Conservation (phyloP, 2,113 vertebrate genomes). For the Urocitellus parryii region DNA sequence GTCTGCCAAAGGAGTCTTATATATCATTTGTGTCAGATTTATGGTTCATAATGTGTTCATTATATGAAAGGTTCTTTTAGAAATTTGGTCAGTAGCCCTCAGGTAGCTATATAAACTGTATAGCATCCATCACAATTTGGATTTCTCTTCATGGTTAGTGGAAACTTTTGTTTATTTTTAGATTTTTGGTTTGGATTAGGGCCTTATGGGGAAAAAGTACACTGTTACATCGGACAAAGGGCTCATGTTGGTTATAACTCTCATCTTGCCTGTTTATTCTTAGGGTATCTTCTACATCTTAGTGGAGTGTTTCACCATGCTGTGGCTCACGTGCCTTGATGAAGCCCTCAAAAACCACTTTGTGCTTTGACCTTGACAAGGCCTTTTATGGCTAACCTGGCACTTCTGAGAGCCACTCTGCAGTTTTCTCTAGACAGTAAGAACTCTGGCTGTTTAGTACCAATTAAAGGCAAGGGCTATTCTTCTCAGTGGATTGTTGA, state of each 20-base stretch:
- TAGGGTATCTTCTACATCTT: neutral
- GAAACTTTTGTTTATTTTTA: conserved; percentile 45
- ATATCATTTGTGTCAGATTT: conserved; percentile 16
- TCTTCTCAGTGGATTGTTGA: neutral
- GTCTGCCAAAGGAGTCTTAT: neutral
- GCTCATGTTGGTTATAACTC: neutral
- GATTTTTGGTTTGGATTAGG: neutral
- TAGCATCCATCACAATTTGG: neutral
- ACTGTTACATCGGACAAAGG: neutral
- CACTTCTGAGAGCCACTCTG: conserved; percentile 32
- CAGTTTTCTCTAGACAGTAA: conserved; percentile 19
- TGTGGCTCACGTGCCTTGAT: neutral
- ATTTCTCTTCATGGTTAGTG: conserved; percentile 16
- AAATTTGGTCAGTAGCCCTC: conserved; percentile 9
- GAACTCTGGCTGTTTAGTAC: conserved; percentile 5
- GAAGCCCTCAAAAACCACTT: conserved; percentile 18
- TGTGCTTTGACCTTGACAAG: conserved; percentile 28
- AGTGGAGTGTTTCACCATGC: neutral
- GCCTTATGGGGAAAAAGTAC: neutral
- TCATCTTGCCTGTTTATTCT: neutral
- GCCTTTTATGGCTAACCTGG: conserved; percentile 21
- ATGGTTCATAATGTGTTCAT: neutral
- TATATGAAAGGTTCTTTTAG: neutral
- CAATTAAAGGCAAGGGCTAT: neutral
- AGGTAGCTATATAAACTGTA: conserved; percentile 4